Conservation (phyloP, 2,113 vertebrate genomes). For the Tursiops truncatus region DNA sequence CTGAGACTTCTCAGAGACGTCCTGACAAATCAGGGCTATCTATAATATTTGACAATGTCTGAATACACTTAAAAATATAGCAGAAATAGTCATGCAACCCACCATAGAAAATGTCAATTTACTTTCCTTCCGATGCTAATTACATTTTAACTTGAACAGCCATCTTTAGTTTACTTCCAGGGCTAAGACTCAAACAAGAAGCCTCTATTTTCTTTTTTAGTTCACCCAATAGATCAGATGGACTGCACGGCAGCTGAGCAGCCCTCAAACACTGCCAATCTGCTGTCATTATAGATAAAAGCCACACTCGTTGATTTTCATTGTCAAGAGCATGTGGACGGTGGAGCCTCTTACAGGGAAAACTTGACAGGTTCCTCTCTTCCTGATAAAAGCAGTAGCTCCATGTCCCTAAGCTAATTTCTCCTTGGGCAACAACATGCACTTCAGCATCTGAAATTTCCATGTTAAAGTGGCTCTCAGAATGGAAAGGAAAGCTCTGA, state of each 20-base stretch:
- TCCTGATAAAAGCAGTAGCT: background rate
- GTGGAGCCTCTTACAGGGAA: background rate
- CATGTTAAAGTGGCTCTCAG: background rate
- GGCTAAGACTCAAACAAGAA: constrained; percentile 5
- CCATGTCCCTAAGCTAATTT: background rate
- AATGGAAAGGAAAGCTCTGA: constrained; percentile 30
- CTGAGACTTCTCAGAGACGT: background rate
- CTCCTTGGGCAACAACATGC: background rate
- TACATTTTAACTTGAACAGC: background rate
- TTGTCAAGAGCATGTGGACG: background rate
- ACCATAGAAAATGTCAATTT: constrained; percentile 16
- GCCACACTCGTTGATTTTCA: background rate
- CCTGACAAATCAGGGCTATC: constrained; percentile 6
- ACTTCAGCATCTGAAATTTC: background rate
- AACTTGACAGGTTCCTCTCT: background rate
- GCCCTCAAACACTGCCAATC: background rate
- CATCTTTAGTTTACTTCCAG: background rate
- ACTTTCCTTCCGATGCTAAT: constrained; percentile 19
- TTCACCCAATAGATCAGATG: background rate
- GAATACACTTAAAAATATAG: background rate
- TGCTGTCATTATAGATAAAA: background rate
- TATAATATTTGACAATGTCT: background rate
- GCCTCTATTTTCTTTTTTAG: background rate
- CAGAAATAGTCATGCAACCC: background rate
- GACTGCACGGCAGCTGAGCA: background rate